Percentiles rank a stretch among this genome's conserved stretches.
phyloP scores from a whole-genome alignment of 1,140 invertebrate species.

The Piezodorus guildinii region DNA sequence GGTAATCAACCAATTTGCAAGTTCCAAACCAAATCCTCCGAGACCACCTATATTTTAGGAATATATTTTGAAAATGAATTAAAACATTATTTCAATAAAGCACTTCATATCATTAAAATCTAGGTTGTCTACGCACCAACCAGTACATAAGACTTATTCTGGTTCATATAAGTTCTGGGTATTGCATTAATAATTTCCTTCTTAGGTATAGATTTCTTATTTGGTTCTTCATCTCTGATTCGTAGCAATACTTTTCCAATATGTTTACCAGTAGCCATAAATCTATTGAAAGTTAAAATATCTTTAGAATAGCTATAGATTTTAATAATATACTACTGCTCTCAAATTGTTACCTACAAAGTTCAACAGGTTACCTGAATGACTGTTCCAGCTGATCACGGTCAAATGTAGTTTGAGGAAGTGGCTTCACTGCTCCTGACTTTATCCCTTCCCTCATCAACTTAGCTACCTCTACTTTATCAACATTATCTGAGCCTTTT shows the following conservation, averaged over 20 bases:
- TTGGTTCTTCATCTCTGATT: constrained; percentile 63
- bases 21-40: constrained; percentile 91
- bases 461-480: constrained; percentile 58
- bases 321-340: neutral
- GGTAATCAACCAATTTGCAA: constrained; percentile 80
- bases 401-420: constrained; percentile 68
- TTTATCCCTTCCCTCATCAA: constrained; percentile 72
- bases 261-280: constrained; percentile 94
- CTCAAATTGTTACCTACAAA: neutral
- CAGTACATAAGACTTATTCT: constrained; percentile 76
- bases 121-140: constrained; percentile 35
- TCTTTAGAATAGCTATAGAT: no score
- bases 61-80: neutral
- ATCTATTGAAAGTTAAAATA: constrained; percentile 37
- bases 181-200: constrained; percentile 56
- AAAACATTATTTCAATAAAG: neutral
- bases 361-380: constrained; percentile 46
- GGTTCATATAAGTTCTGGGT: constrained; percentile 75
- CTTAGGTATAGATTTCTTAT: constrained; percentile 33
- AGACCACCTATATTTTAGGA: constrained; percentile 56
- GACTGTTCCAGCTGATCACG: constrained; percentile 80
- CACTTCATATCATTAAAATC: neutral
- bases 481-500: constrained; percentile 42
- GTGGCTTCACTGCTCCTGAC: constrained; percentile 69
- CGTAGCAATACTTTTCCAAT: constrained; percentile 91